Evolutionary conservation across 2,888 invertebrate genomes (phyloP), one percentile per base, ranked within the genome.

Genomic region (Eupithecia pulchellata): DNA sequence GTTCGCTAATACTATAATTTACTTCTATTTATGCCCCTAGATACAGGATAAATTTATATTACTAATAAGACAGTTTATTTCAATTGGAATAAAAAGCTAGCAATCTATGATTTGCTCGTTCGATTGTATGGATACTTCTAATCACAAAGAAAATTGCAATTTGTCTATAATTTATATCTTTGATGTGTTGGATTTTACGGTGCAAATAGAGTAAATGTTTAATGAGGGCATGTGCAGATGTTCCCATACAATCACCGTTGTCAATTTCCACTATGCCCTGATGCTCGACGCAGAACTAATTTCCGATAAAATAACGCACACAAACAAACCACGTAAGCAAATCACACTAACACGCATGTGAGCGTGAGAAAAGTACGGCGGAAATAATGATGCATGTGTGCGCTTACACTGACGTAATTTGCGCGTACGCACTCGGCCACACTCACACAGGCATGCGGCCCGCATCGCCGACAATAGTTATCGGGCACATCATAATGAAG

Each of bases 281-380:
- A 89, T 88, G 87, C 80, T 83, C 81, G 84, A 85, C 84, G 89
- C 87, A 89, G 89, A 91, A 90, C 92, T 89, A 91, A 92, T 92
- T 92, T 90, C 89, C 91, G 90, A 92, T 93, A 89, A 89, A 91
- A 74, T 75, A 69, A 72, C 78, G 61, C 86, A 84, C 86, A 85
- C 90, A 89, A 87, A 88, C 85, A 84, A 77, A 82, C 84, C 84
- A 88, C 85, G 79, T 81, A 84, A 88, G 88, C 89, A 89, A 90
- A 92, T 90, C 90, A 88, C 85, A 83, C 79, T 78, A 85, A 84
- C 81, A 82, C 77, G 84, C 86, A 87, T 88, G 91, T 90, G 86
- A 93, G 91, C 93, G 93, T 94, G 94, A 92, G 94, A 94, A 94
- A 92, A 89, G 87, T 89, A 89, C 91, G 84, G 85, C 87, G 89